Evolutionary conservation across 1,140 invertebrate species (phyloP).

Genomic region (Drosophila watanabei): DNA sequence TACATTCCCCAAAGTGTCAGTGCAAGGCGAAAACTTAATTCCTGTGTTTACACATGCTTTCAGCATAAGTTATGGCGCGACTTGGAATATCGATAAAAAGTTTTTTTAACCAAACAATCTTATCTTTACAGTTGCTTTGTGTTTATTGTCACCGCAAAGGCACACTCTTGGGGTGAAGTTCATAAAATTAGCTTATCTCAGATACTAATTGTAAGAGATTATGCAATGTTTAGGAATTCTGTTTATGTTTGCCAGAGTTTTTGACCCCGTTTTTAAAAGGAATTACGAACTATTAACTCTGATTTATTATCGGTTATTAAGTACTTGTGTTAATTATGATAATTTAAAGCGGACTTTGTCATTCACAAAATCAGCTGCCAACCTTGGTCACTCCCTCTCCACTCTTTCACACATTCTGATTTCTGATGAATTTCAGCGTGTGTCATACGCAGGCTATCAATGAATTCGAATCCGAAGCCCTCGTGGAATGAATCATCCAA

Average conservation of each 20-base stretch:
- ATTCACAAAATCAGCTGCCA: constrained; percentile 14
- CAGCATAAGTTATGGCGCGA: constrained; percentile 28
- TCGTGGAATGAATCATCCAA: constrained; percentile 50
- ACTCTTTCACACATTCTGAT: constrained; percentile 29
- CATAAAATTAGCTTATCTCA: constrained; percentile 6
- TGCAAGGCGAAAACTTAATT: constrained; percentile 23
- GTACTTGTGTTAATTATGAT: constrained; percentile 3
- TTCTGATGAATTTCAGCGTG: constrained; percentile 51
- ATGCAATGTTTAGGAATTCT: constrained; percentile 37
- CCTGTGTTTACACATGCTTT: constrained; percentile 25
- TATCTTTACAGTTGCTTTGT: constrained; percentile 12
- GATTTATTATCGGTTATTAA: background rate
- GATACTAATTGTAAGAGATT: constrained; percentile 13
- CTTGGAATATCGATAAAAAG: constrained; percentile 20
- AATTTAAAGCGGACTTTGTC: background rate
- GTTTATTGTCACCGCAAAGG: constrained; percentile 2
- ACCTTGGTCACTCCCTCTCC: constrained; percentile 19
- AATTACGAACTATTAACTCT: background rate
- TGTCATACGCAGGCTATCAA: constrained; percentile 35
- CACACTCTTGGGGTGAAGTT: constrained; percentile 33
- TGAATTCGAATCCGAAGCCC: constrained; percentile 16
- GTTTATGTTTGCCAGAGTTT: constrained; percentile 2
- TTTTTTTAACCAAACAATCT: constrained; percentile 11
- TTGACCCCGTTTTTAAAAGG: background rate
- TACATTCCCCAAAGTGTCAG: constrained; percentile 27